Evolutionary conservation across 2,888 invertebrate species (phyloP).

Genomic region (Ditylenchus weischeri): DNA sequence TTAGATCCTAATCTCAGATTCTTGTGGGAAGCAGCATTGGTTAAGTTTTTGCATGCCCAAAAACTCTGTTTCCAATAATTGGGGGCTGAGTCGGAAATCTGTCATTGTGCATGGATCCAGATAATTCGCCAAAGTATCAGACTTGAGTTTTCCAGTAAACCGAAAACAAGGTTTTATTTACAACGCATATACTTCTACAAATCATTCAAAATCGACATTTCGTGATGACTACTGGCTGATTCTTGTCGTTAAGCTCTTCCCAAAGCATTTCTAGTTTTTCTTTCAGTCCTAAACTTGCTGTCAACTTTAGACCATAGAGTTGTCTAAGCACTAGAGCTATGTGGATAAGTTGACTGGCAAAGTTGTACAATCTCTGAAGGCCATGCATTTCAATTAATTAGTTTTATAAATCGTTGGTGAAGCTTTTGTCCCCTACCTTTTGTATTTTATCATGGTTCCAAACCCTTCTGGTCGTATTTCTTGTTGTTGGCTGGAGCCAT

Average conservation of each 20-base stretch:
- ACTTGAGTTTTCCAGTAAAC: too few species aligned
- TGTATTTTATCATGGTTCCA: slow-evolving; percentile 1
- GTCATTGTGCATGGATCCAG: too few species aligned
- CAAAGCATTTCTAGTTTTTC: slow-evolving; percentile 8
- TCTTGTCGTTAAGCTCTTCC: not conserved
- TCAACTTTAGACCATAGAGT: not conserved
- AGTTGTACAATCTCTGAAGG: slow-evolving; percentile 5
- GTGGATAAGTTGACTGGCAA: slow-evolving; percentile 6
- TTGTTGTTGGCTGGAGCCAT: not conserved
- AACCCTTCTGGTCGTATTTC: not conserved
- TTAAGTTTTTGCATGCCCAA: too few species aligned
- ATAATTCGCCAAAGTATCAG: too few species aligned
- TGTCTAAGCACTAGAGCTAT: not conserved
- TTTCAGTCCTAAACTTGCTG: not conserved
- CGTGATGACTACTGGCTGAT: not conserved
- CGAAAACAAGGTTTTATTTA: too few species aligned
- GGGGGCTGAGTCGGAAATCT: too few species aligned
- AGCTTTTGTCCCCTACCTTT: not conserved
- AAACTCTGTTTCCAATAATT: too few species aligned
- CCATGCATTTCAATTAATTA: not conserved
- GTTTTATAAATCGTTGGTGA: not conserved
- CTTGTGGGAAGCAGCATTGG: too few species aligned
- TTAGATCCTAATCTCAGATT: too few species aligned
- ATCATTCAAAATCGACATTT: too few species aligned
- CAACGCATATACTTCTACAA: too few species aligned